Conservation (phyloP, 2,888 invertebrate species). For the Sesamia inferens region DNA sequence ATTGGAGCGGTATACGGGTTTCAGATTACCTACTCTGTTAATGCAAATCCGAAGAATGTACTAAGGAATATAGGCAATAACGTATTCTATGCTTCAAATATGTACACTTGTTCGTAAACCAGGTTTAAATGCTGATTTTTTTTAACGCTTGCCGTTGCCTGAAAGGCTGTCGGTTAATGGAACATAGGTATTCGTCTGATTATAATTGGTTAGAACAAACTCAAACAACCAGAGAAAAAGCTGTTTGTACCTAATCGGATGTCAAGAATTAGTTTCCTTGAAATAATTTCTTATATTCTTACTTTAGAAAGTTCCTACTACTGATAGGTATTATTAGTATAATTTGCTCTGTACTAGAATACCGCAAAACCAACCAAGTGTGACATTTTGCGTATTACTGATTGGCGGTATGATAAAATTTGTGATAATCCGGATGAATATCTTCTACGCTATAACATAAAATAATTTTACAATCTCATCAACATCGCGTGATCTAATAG, state of each 20-base stretch:
- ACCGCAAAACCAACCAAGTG: conserved; percentile 43
- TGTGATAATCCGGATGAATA: conserved; percentile 26
- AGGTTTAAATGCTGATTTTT: conserved; percentile 23
- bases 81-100: conserved; percentile 48
- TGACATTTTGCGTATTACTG: conserved; percentile 26
- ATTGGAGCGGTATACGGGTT: neutral
- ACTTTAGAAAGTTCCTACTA: conserved; percentile 4
- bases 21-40: conserved; percentile 3
- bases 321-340: conserved; percentile 3
- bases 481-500: conserved; percentile 50
- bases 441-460: conserved; percentile 5
- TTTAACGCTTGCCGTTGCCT: conserved; percentile 21
- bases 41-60: conserved; percentile 26
- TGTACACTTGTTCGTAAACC: conserved; percentile 44
- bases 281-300: conserved; percentile 4
- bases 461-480: conserved; percentile 25
- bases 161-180: conserved; percentile 7
- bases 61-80: conserved; percentile 38
- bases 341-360: conserved; percentile 18
- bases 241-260: conserved; percentile 6
- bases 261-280: conserved; percentile 7
- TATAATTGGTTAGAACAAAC: neutral
- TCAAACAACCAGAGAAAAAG: neutral
- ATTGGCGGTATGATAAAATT: conserved; percentile 11
- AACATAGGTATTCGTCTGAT: neutral